phyloP scores from a whole-genome alignment of 2,797 vertebrate species.

The Muscicapa striata region DNA sequence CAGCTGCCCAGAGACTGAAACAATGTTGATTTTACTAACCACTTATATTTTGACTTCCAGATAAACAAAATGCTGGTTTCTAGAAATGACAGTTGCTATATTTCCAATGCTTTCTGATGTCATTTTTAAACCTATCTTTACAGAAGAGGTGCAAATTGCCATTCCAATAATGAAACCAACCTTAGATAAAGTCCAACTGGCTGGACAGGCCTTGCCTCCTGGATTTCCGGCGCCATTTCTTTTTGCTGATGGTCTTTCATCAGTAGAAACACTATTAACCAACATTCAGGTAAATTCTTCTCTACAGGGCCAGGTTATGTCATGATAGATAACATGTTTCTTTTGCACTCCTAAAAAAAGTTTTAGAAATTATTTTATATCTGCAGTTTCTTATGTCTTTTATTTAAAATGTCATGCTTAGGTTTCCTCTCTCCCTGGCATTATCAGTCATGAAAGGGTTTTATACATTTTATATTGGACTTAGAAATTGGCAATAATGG shows the following conservation, averaged over 20 bases:
- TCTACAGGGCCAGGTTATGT: not conserved
- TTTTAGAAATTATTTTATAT: not conserved
- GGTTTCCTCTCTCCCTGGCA: not conserved
- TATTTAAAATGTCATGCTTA: not conserved
- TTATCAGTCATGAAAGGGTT: not conserved
- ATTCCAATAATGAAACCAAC: slow-evolving; percentile 85
- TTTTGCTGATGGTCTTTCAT: slow-evolving; percentile 91
- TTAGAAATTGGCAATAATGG: not conserved
- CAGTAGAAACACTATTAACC: slow-evolving; percentile 92
- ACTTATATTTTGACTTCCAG: not conserved
- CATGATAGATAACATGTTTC: not conserved
- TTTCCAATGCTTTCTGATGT: slow-evolving; percentile 47
- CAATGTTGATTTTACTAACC: not conserved
- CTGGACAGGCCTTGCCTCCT: slow-evolving; percentile 83
- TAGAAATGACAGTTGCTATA: not conserved
- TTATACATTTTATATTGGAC: not conserved
- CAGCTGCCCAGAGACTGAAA: not conserved
- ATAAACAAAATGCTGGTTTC: not conserved
- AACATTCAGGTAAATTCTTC: slow-evolving; percentile 89
- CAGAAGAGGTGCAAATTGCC: slow-evolving; percentile 86
- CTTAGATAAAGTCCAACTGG: slow-evolving; percentile 86
- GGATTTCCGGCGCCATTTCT: slow-evolving; percentile 91
- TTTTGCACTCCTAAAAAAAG: not conserved
- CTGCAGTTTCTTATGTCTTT: not conserved
- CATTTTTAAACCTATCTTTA: slow-evolving; percentile 50